These are phyloP conservation scores for Orientallactaga sibirica DNA, from an alignment of 2,797 vertebrate genomes.

Conservation along the genomic window DNA sequence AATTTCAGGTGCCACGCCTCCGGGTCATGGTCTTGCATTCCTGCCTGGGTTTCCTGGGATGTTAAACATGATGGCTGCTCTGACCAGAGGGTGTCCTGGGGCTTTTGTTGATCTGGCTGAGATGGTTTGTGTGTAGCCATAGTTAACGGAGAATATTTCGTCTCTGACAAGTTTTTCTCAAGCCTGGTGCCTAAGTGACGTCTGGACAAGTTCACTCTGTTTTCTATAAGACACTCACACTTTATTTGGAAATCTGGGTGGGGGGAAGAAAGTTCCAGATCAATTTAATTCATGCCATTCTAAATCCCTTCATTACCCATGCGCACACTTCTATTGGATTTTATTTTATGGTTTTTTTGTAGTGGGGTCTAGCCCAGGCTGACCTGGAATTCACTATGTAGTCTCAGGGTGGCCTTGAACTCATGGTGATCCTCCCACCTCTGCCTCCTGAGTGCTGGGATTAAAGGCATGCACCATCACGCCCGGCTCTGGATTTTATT, in stretches of 20 bases:
- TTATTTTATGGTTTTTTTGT: too few relatives aligned
- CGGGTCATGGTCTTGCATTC: fast-evolving
- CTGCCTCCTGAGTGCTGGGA: too few relatives aligned
- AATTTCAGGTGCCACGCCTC: not conserved
- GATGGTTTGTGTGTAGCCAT: not conserved
- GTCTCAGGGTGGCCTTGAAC: too few relatives aligned
- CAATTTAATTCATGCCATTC: not conserved
- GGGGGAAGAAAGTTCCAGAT: not conserved
- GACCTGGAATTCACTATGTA: too few relatives aligned
- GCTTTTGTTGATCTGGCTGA: too few relatives aligned
- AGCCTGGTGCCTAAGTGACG: too few relatives aligned
- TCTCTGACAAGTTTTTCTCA: not conserved
- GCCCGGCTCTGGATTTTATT: too few relatives aligned
- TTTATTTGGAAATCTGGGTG: not conserved
- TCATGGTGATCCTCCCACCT: too few relatives aligned
- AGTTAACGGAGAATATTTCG: not conserved
- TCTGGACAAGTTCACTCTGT: not conserved
- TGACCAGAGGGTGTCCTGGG: not conserved
- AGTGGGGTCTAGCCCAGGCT: too few relatives aligned
- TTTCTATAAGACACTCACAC: not conserved
- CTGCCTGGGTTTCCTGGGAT: not conserved
- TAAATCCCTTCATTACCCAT: too few relatives aligned
- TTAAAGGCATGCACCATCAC: too few relatives aligned
- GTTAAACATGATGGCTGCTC: not conserved
- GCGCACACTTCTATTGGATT: not conserved